Conservation (phyloP, 2,113 vertebrate species). For the Gila orcuttii region DNA sequence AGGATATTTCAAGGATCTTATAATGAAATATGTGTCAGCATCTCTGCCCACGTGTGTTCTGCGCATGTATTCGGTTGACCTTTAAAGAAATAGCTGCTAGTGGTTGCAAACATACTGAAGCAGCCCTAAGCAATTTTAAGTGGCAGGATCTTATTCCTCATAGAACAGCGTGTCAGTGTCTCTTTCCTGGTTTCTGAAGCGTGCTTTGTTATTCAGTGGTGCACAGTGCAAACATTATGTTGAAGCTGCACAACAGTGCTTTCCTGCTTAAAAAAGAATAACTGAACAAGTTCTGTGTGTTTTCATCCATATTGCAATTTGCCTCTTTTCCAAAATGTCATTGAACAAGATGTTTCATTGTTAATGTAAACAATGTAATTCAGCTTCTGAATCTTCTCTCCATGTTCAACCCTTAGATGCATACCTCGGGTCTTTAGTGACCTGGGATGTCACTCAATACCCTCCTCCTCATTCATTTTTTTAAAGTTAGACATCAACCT, state of each 20-base stretch:
- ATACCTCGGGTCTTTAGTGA: no score
- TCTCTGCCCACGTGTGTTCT: slow-evolving; percentile 40
- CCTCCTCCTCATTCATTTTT: no score
- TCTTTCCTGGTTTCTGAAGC: slow-evolving; percentile 17
- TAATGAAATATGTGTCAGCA: slow-evolving; percentile 30
- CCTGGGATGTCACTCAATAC: no score
- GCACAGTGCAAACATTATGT: slow-evolving; percentile 1
- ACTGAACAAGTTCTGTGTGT: neutral
- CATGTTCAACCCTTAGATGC: no score
- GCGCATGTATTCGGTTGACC: slow-evolving; percentile 47
- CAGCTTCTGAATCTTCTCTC: neutral
- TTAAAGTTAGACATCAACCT: no score
- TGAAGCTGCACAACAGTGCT: neutral
- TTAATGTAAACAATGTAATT: neutral
- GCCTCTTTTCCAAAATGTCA: slow-evolving; percentile 4
- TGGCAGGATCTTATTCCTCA: slow-evolving; percentile 38
- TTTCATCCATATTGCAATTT: neutral
- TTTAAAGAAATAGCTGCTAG: slow-evolving; percentile 45
- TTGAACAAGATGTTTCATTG: neutral
- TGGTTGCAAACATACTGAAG: slow-evolving; percentile 35
- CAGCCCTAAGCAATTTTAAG: slow-evolving; percentile 42
- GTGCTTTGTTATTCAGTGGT: slow-evolving; percentile 16
- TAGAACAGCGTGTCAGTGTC: slow-evolving; percentile 16
- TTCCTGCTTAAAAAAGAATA: slow-evolving; percentile 20
- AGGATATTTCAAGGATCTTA: slow-evolving; percentile 38